phyloP scores from a whole-genome alignment of 2,797 vertebrate genomes.

The Brachymystax lenok region DNA sequence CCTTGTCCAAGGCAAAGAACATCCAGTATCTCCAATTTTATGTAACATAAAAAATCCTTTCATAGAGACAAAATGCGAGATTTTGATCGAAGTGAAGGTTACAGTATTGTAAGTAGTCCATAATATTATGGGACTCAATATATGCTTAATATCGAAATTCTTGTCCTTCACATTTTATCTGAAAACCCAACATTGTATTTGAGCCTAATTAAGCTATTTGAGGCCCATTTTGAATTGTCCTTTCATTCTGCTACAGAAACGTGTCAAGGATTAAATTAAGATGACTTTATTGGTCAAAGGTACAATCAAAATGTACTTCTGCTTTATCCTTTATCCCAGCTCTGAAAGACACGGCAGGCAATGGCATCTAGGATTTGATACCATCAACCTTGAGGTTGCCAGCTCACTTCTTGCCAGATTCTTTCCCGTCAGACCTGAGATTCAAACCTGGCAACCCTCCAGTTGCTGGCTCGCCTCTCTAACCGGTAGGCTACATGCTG shows the following conservation, averaged over 20 bases:
- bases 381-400: too few relatives aligned
- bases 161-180: background rate
- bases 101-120: background rate
- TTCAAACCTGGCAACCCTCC: too few relatives aligned
- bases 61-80: background rate
- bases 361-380: too few relatives aligned
- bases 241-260: background rate
- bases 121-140: background rate
- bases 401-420: too few relatives aligned
- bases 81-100: background rate
- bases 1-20: background rate
- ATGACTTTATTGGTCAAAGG: too few relatives aligned
- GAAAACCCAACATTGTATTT: background rate
- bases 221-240: background rate
- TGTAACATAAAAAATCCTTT: background rate
- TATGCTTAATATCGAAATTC: background rate
- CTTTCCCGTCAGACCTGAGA: too few relatives aligned
- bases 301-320: too few relatives aligned
- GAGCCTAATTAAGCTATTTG: background rate
- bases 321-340: too few relatives aligned
- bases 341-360: too few relatives aligned
- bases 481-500: too few relatives aligned
- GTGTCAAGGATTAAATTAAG: background rate
- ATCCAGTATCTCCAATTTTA: background rate
- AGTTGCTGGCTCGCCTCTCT: too few relatives aligned